Conservation (phyloP, 2,888 invertebrate genomes). For the Hirtodrosophila cameraria region DNA sequence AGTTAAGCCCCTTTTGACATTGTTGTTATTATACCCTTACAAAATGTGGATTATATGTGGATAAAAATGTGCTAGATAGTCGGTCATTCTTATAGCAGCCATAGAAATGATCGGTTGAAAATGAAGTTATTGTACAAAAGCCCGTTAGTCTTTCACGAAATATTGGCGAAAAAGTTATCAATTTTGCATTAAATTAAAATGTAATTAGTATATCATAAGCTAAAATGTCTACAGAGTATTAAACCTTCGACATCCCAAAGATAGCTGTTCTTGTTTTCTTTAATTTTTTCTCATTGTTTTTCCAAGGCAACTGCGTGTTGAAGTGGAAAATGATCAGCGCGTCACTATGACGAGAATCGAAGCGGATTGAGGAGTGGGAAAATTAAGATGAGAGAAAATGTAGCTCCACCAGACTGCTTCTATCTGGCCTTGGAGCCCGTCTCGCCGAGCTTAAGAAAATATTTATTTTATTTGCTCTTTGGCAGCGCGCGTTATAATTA, state of each 20-base stretch:
- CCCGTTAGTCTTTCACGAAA: no score
- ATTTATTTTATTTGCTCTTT: conserved; percentile 55
- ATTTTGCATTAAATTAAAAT: no score
- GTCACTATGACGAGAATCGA: conserved; percentile 1
- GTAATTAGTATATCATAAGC: no score
- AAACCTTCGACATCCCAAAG: no score
- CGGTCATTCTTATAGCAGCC: no score
- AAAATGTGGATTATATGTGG: no score
- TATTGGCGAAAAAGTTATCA: no score
- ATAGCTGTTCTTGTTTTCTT: conserved; percentile 33
- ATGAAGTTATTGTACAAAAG: no score
- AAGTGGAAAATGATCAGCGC: conserved; percentile 65
- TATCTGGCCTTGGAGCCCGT: conserved; percentile 26
- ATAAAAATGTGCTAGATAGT: no score
- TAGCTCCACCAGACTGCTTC: conserved; percentile 18
- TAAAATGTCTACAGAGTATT: no score
- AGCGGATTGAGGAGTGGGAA: not conserved
- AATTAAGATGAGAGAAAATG: conserved; percentile 1
- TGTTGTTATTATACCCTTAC: not conserved
- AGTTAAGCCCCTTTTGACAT: not conserved
- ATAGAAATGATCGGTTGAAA: no score
- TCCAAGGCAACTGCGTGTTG: conserved; percentile 58
- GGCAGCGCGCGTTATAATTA: conserved; percentile 51
- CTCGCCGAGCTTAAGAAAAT: conserved; percentile 50
- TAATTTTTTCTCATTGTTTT: conserved; percentile 48